These are phyloP conservation scores for Acrobasis consociella DNA, from an alignment of 2,888 invertebrate species.

Conservation along the genomic window DNA sequence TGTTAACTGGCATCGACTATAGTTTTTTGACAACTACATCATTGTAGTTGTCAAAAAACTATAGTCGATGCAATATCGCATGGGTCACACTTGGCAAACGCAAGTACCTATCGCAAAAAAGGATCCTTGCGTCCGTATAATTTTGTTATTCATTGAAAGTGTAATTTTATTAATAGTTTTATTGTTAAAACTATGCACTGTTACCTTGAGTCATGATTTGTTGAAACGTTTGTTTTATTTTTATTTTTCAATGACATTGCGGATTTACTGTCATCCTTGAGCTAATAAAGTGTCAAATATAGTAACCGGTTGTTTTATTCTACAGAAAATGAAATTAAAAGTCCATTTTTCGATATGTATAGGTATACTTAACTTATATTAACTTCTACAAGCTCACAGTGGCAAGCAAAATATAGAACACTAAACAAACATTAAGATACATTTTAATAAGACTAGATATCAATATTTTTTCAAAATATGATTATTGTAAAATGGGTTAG, in stretches of 20 bases:
- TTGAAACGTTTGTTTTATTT: conserved; percentile 80
- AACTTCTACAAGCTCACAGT: conserved; percentile 4
- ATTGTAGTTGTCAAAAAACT: too few relatives aligned
- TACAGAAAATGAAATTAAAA: background rate
- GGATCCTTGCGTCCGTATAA: conserved; percentile 33
- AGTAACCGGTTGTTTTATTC: conserved; percentile 69
- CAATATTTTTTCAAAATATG: background rate
- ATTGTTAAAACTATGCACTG: conserved; percentile 78
- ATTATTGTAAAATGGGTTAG: background rate
- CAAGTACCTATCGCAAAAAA: conserved; percentile 4
- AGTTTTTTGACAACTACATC: too few relatives aligned
- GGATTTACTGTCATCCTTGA: conserved; percentile 78
- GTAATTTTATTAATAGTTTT: conserved; percentile 77
- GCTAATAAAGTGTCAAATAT: conserved; percentile 81
- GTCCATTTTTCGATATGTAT: background rate
- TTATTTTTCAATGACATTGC: conserved; percentile 79
- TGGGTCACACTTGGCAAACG: conserved; percentile 28
- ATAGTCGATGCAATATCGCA: conserved; percentile 24
- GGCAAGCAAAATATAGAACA: background rate
- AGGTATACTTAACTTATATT: conserved; percentile 12
- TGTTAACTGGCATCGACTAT: too few relatives aligned
- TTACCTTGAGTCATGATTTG: conserved; percentile 82
- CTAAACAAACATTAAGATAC: conserved; percentile 1
- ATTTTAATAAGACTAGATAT: background rate
- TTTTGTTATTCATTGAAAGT: conserved; percentile 68